Conservation (phyloP, 2,113 vertebrate genomes). For the Microcebus murinus region DNA sequence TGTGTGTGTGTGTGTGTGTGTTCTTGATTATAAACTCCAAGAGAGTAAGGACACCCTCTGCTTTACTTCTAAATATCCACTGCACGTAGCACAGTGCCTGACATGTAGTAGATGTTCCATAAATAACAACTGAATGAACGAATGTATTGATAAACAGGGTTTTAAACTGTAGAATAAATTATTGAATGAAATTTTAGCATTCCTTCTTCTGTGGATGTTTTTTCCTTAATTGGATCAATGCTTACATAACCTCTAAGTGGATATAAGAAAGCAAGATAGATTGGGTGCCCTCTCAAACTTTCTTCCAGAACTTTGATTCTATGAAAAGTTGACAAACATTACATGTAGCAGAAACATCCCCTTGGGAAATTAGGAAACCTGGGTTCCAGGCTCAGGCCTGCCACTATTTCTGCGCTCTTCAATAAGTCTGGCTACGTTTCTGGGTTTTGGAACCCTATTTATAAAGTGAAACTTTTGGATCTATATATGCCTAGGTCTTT, state of each 20-base stretch:
- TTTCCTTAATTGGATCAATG: slow-evolving; percentile 28
- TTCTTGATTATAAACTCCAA: background rate
- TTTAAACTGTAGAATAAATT: slow-evolving; percentile 39
- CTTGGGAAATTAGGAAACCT: background rate
- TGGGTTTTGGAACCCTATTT: background rate
- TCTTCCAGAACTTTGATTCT: slow-evolving; percentile 2
- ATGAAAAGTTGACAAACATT: background rate
- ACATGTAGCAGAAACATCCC: background rate
- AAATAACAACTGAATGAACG: background rate
- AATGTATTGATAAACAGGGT: background rate
- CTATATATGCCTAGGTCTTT: background rate
- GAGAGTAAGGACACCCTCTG: background rate
- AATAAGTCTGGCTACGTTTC: background rate
- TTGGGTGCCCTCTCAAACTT: background rate
- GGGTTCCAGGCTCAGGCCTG: background rate
- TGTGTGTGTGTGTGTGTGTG: background rate
- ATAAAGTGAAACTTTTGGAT: background rate
- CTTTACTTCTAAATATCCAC: background rate
- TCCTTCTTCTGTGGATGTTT: background rate
- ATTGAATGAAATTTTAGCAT: slow-evolving; percentile 33
- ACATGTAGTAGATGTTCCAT: background rate
- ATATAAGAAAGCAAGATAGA: slow-evolving; percentile 21
- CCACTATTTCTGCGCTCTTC: background rate
- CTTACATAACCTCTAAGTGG: slow-evolving; percentile 18
- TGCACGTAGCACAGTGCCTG: background rate